Base-by-base conservation (phyloP, 53 echinoderm and acorn worm species). In the Holothuria scabra region DNA sequence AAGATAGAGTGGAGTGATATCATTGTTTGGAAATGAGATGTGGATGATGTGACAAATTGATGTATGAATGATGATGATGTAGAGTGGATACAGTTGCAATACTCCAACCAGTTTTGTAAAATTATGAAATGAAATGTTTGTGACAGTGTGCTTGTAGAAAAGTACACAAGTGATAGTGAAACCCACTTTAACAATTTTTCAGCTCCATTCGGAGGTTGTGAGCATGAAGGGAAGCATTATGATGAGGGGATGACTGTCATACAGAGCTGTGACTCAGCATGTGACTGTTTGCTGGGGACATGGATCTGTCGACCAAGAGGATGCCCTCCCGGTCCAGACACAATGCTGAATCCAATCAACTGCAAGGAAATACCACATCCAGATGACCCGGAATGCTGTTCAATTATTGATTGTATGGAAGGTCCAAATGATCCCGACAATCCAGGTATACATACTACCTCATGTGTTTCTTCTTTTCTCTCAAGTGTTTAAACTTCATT, bases 151-250 rank as follows among this genome's bases (percentile, higher is more conserved):
- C 18, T 3, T 3, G 18, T 16, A 12, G 18, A 52, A 3, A 18
- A 52, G 18, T 52, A 52, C 8, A 14, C 16, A 18, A 52, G 16
- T 52, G 52, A 18, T 52, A 8, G 4, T 14, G 14, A 16, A 2
- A 18, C 16, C 1, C 3, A 52, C 14, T 52, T 52, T 2, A 3
- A 18, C 18, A 16, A 64, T 10, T 11, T 64, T 25, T 5, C 86
- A 96, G 96, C 96, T 28, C 96, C 96, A 12, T 82, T 84, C 34
- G 96, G 96, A 52, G 96, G 96, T 20, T 96, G 96, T 57, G 96
- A 96, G 79, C 93, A 96, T 64, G 88, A 94, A 1, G 84, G 68
- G 23, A 80, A 60, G 20, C 96, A 96, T 58, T 96, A 90, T 37
- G 96, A 96, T 56, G 96, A 96, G 67, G 96, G 96, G 1, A 85